Base-by-base conservation (phyloP, 2,113 vertebrate species). In the Dunckerocampus dactyliophorus region DNA sequence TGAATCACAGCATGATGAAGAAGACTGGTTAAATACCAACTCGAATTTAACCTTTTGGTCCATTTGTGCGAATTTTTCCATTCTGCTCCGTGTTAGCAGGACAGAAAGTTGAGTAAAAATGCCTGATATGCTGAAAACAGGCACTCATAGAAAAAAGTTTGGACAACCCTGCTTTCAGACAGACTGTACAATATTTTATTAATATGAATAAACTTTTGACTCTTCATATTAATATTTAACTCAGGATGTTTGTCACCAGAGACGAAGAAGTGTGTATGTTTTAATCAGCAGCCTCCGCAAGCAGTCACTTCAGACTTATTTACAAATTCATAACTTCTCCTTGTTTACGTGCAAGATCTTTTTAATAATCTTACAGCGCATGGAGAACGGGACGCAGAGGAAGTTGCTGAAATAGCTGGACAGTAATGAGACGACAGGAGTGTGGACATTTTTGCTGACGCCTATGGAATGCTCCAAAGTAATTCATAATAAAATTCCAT, bases 341-440 rank as follows among this genome's bases (percentile, higher is more conserved):
- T 6, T 67, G 55, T 78, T 71, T 65, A 21, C 0, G 42, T 52
- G 31, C 58, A 59, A 65, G 48, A 69, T 65, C 57, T 45, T 47
- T 47, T 59, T 59, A 59, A 59, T 59, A 59, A 46, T 47, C 57
- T 47, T 15, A 4, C 54, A 0, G 24, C 24, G 24, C 24, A 31
- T 10, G 51, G 24, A 21, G 12, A 20, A 14, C 21, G 16, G 45
- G 45, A 59, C 21, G 39, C 63, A 65, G 72, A 72, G 57, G 60
- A 81, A 83, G 75, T 72, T 85, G 86, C 84, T 83, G 84, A 84
- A 83, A 75, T 76, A 51, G 74, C 72, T 50, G 42, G 76, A 80
- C 81, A 60, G 60, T 86, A 89, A 88, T 85, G 78, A 88, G 79
- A 79, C 65, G 73, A 71, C 74, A 58, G 76, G 60, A 84, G 64